phyloP scores from a whole-genome alignment of 2,113 vertebrate genomes.

The Cepphus grylle region DNA sequence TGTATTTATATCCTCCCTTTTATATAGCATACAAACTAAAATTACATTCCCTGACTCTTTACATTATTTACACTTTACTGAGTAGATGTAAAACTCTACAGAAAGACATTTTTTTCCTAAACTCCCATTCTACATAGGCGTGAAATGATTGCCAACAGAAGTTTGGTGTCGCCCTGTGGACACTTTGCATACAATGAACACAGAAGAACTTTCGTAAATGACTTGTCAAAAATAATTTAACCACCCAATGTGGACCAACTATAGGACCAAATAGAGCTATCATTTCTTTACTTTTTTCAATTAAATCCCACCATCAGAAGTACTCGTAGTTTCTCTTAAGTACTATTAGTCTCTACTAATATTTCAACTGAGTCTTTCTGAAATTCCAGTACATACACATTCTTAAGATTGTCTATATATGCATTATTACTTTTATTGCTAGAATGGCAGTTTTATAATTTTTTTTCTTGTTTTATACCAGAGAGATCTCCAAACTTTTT shows the following conservation, averaged over 20 bases:
- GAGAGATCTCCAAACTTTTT: background rate
- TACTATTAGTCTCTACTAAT: background rate
- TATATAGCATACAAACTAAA: background rate
- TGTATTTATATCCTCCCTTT: background rate
- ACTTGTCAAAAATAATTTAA: background rate
- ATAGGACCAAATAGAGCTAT: background rate
- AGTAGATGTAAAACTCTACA: background rate
- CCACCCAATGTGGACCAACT: background rate
- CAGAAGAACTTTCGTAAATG: background rate
- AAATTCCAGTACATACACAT: background rate
- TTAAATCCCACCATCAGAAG: background rate
- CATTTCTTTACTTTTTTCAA: background rate
- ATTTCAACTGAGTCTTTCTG: background rate
- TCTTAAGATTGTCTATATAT: background rate
- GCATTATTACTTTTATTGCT: background rate
- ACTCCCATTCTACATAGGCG: background rate
- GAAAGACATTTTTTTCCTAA: background rate
- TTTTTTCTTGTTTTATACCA: background rate
- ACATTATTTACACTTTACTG: background rate
- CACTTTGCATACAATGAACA: background rate
- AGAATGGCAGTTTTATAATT: background rate
- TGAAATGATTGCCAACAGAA: background rate
- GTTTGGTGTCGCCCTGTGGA: accelerated
- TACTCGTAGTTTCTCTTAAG: background rate
- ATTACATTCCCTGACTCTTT: background rate